These are phyloP conservation scores for Drosophila emarginata DNA, from an alignment of 2,888 invertebrate genomes.

Conservation along the genomic window DNA sequence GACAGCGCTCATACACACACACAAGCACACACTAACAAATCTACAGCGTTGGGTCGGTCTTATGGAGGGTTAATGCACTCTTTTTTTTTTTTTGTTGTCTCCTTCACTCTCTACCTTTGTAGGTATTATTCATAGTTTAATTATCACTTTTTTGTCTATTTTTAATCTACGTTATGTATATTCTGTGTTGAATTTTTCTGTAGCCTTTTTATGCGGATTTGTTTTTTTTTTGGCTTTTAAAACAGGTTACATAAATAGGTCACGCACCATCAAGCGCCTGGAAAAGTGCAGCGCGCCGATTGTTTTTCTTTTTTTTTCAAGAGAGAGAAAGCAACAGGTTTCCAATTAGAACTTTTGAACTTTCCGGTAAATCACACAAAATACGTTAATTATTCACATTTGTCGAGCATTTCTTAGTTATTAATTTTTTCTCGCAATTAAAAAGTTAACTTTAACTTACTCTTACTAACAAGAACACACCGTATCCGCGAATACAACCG, in stretches of 20 bases:
- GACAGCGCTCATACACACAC: conserved; percentile 41
- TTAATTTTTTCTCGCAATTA: conserved; percentile 4
- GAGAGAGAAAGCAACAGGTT: conserved; percentile 54
- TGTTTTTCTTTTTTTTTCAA: conserved; percentile 12
- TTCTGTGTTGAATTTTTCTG: not conserved
- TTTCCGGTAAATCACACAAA: conserved; percentile 2
- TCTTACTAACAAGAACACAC: conserved; percentile 50
- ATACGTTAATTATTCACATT: conserved; percentile 6
- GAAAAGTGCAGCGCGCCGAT: conserved; percentile 64
- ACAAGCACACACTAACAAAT: conserved; percentile 13
- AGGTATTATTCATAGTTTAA: conserved; percentile 47
- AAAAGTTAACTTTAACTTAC: conserved; percentile 42
- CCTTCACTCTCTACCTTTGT: conserved; percentile 29
- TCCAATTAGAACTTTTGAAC: conserved; percentile 12
- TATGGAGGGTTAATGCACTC: conserved; percentile 79
- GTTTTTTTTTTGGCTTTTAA: conserved; percentile 50
- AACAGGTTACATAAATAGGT: conserved; percentile 81
- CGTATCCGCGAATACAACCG: conserved; percentile 55
- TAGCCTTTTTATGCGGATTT: conserved; percentile 60
- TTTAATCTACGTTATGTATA: conserved; percentile 5
- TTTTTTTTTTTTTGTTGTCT: conserved; percentile 35
- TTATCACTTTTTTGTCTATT: conserved; percentile 65
- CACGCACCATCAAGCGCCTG: conserved; percentile 70
- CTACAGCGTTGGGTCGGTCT: conserved; percentile 27
- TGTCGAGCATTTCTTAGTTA: conserved; percentile 9